These are phyloP conservation scores for Caranx melampygus DNA, from an alignment of 2,113 vertebrate species.

Conservation along the genomic window DNA sequence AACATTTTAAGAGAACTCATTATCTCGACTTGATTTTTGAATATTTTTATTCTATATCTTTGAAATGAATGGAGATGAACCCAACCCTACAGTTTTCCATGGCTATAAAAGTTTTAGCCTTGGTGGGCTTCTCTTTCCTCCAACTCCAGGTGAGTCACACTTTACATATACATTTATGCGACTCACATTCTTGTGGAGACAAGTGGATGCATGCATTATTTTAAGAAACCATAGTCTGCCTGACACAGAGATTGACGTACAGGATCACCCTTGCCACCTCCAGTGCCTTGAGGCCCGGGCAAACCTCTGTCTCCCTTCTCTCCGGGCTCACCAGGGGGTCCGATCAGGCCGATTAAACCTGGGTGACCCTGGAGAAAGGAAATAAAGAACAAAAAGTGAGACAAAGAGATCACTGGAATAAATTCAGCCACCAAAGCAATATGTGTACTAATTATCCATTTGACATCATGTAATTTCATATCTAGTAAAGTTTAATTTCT, in stretches of 20 bases:
- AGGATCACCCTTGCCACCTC: slow-evolving; percentile 91
- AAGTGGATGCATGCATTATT: neutral
- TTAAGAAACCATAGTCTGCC: neutral
- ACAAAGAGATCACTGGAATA: slow-evolving; percentile 7
- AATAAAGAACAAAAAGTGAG: neutral
- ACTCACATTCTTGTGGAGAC: neutral
- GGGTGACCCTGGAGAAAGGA: slow-evolving; percentile 90
- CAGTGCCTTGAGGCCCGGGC: slow-evolving; percentile 91
- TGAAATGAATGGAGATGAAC: neutral
- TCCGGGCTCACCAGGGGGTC: slow-evolving; percentile 95
- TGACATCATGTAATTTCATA: slow-evolving; percentile 11
- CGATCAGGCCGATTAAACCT: slow-evolving; percentile 97
- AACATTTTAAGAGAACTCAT: neutral
- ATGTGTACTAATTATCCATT: slow-evolving; percentile 26
- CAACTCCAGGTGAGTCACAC: neutral
- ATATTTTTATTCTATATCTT: neutral
- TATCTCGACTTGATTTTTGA: too few species aligned
- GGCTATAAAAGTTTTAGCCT: neutral
- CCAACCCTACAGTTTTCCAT: neutral
- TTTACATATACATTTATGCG: slow-evolving; percentile 9
- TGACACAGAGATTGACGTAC: slow-evolving; percentile 82
- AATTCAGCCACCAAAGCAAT: neutral
- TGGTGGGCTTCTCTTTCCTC: neutral
- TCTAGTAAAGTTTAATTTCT: slow-evolving; percentile 10
- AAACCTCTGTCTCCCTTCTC: slow-evolving; percentile 98